Evolutionary conservation across 2,797 vertebrate genomes (phyloP).

Genomic region (Gila robusta): DNA sequence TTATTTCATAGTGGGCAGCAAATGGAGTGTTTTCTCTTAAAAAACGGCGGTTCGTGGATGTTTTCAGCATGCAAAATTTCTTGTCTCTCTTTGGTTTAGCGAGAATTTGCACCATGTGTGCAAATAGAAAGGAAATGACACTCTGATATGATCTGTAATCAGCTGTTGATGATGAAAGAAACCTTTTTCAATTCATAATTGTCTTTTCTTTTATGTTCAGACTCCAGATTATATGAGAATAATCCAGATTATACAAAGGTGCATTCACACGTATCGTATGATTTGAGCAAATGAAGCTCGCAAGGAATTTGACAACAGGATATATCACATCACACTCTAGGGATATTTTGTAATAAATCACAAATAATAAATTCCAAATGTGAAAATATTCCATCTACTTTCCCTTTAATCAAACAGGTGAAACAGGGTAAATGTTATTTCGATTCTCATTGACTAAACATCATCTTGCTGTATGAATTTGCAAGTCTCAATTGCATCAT

Average conservation of each 20-base stretch:
- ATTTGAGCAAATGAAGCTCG: background rate
- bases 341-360: background rate
- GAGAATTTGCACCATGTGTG: background rate
- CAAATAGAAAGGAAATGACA: slow-evolving; percentile 21
- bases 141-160: slow-evolving; percentile 38
- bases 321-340: background rate
- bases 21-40: background rate
- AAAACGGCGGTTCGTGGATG: background rate
- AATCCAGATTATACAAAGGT: background rate
- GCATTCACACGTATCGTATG: background rate
- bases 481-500: background rate
- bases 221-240: too few species aligned
- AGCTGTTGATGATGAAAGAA: slow-evolving; percentile 30
- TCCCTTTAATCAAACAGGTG: background rate
- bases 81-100: background rate
- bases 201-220: background rate
- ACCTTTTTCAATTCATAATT: background rate
- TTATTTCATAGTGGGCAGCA: background rate
- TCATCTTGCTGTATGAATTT: background rate
- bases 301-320: background rate
- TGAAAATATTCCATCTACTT: background rate
- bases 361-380: background rate
- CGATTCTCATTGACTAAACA: background rate
- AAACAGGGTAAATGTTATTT: background rate
- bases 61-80: background rate